Conservation (phyloP, 2,888 invertebrate species). For the Capitulum mitella region DNA sequence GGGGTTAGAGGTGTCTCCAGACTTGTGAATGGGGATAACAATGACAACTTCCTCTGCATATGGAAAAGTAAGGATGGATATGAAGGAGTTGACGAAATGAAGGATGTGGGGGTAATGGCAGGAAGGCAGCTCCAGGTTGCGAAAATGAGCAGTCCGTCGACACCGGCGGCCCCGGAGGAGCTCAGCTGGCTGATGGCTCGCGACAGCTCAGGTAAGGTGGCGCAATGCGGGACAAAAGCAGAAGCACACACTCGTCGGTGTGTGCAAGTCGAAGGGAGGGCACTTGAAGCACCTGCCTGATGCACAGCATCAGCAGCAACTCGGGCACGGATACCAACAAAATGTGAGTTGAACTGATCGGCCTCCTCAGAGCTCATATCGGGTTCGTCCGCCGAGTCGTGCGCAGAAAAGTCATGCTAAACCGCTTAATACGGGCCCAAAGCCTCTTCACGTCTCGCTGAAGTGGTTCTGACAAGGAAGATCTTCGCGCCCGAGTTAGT, state of each 20-base stretch:
- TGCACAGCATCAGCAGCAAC: too few relatives aligned
- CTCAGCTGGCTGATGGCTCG: too few relatives aligned
- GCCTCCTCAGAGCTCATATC: not conserved
- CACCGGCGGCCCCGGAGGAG: too few relatives aligned
- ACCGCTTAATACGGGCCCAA: not conserved
- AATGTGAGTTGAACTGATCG: not conserved
- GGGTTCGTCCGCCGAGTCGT: too few relatives aligned
- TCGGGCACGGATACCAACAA: not conserved
- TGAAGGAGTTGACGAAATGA: too few relatives aligned
- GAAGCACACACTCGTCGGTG: not conserved
- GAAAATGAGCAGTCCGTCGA: too few relatives aligned
- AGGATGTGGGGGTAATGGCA: not conserved
- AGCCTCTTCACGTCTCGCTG: not conserved
- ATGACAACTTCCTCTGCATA: too few relatives aligned
- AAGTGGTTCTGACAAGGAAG: constrained; percentile 37
- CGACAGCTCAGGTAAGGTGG: too few relatives aligned
- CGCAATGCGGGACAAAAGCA: not conserved
- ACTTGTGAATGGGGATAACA: too few relatives aligned
- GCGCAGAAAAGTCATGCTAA: not conserved
- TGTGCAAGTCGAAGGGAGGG: not conserved
- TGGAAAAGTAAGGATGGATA: too few relatives aligned
- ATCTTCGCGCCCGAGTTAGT: too few relatives aligned
- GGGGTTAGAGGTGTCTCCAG: too few relatives aligned
- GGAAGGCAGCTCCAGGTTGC: not conserved
- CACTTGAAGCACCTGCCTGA: not conserved